Evolutionary conservation across 2,113 vertebrate species (phyloP), one percentile per base, ranked within the genome.

Genomic region (Pipa parva): DNA sequence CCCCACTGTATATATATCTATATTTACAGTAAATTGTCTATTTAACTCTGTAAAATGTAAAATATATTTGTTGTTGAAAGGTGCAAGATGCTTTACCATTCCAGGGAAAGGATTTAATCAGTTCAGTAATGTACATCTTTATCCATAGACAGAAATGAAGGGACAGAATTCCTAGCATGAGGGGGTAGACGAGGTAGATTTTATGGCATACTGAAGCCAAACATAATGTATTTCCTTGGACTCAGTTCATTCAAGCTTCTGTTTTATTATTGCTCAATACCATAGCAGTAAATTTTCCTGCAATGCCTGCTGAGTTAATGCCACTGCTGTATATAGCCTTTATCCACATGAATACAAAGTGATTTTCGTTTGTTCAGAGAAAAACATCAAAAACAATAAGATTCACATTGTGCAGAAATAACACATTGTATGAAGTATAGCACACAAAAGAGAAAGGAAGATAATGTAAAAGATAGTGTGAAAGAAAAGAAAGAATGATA

Each of bases 321-420:
- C 63, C 18, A 58, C 37, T 57, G 63, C 52, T 57, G 63, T 67
- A 59, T 13, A 18, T 55, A 58, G 54, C 26, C 31, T 24, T 25
- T 67, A 37, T 49, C 26, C 48, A 55, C 20, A 58, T 58, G 63
- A 67, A 67, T 67, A 58, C 63, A 67, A 58, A 67, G 28, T 67
- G 54, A 67, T 58, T 67, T 67, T 49, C 42, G 37, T 58, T 58
- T 67, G 57, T 55, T 67, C 42, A 58, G 54, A 5, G 39, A 58
- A 17, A 42, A 66, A 67, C 63, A 67, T 67, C 63, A 67, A 24
- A 33, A 67, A 67, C 54, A 67, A 67, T 67, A 58, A 49, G 39
- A 67, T 67, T 67, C 54, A 67, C 54, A 67, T 48, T 58, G 54
- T 26, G 42, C 27, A 4, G 26, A 56, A 58, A 67, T 58, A 67